A percentile compares a stretch with the other conserved stretches of the same genome.
Conservation (phyloP, 2,113 vertebrate genomes). For the Archocentrus centrarchus region DNA sequence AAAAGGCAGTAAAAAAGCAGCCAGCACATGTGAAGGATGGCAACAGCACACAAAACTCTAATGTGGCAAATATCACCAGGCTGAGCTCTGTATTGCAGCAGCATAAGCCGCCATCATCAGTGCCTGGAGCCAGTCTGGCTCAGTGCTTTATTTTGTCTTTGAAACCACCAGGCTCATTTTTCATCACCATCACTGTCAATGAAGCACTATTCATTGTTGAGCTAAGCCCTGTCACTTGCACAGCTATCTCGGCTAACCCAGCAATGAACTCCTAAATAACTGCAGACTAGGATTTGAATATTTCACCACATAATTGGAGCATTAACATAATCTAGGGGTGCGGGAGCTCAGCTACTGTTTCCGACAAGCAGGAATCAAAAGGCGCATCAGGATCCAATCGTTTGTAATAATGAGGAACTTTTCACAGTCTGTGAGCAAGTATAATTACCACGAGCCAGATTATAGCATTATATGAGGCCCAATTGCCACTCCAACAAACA, state of each 20-base stretch:
- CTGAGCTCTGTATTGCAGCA: slow-evolving; percentile 12
- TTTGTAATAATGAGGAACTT: slow-evolving; percentile 75
- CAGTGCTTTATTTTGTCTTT: slow-evolving; percentile 72
- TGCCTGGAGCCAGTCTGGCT: slow-evolving; percentile 8
- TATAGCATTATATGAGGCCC: slow-evolving; percentile 56
- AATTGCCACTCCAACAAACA: slow-evolving; percentile 63
- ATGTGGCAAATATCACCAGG: slow-evolving; percentile 58
- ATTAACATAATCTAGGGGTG: slow-evolving; percentile 79
- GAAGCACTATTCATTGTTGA: slow-evolving; percentile 68
- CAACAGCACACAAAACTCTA: slow-evolving; percentile 28
- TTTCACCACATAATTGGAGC: slow-evolving; percentile 79
- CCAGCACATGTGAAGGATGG: slow-evolving; percentile 52
- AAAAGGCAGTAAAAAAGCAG: slow-evolving; percentile 25
- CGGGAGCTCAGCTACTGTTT: slow-evolving; percentile 62
- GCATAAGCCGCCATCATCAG: background rate
- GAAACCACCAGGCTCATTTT: slow-evolving; percentile 62
- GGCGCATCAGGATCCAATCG: slow-evolving; percentile 72
- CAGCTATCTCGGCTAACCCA: slow-evolving; percentile 72
- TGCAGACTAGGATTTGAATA: slow-evolving; percentile 79
- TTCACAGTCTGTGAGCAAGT: slow-evolving; percentile 67
- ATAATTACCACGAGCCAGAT: slow-evolving; percentile 79
- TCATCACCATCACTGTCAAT: slow-evolving; percentile 76
- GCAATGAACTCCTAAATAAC: slow-evolving; percentile 78
- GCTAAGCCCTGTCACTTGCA: slow-evolving; percentile 60
- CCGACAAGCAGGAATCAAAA: slow-evolving; percentile 66